A percentile compares a stretch with the other conserved stretches of the same genome.
phyloP scores from a whole-genome alignment of 1,140 invertebrate genomes.

The Bicyclus anynana region DNA sequence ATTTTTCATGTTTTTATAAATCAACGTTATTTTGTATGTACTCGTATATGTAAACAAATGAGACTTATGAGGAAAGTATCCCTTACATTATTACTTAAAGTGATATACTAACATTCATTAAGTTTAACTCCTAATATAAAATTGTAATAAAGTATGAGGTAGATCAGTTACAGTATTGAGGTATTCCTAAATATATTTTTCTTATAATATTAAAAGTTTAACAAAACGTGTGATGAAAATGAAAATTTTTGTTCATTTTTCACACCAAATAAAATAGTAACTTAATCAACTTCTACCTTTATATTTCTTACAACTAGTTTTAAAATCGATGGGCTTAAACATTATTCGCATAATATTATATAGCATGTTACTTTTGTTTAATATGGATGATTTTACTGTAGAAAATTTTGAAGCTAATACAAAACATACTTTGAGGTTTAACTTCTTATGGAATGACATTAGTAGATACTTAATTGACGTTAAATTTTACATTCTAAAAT shows the following conservation, averaged over 20 bases:
- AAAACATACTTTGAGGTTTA: not conserved
- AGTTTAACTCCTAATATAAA: not conserved
- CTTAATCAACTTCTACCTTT: no score
- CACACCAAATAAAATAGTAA: not conserved
- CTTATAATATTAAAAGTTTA: not conserved
- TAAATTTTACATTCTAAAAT: constrained; percentile 30
- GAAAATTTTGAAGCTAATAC: not conserved
- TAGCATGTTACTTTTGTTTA: no score
- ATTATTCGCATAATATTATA: constrained; percentile 13
- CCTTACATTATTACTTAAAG: no score
- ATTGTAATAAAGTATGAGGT: not conserved
- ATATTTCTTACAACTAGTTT: constrained; percentile 11
- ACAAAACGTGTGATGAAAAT: not conserved
- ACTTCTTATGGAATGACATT: not conserved
- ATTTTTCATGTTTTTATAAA: no score
- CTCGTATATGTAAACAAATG: no score
- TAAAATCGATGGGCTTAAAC: constrained; percentile 27
- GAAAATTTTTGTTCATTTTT: not conserved
- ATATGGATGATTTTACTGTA: no score
- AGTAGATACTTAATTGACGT: constrained; percentile 17
- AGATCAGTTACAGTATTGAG: not conserved
- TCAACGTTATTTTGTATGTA: no score
- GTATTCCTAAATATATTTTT: not conserved
- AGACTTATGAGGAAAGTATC: no score
- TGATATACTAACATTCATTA: not conserved